Percentiles rank a stretch among this genome's conserved stretches.
These are phyloP conservation scores for Operophtera brumata DNA, from an alignment of 2,888 invertebrate genomes.

Conservation along the genomic window DNA sequence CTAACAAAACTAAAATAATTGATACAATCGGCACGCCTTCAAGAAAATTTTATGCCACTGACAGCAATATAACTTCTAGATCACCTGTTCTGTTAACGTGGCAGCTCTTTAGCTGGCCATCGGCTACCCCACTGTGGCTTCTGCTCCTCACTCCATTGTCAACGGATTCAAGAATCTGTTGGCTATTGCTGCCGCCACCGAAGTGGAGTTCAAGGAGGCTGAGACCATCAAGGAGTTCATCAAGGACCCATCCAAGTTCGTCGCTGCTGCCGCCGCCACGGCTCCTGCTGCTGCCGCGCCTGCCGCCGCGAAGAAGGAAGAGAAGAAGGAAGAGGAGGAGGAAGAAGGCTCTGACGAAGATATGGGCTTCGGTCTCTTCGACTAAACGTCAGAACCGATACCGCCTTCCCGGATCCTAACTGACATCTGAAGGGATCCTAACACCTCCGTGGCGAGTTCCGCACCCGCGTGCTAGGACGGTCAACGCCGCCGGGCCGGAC, in stretches of 20 bases:
- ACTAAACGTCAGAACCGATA: conserved; percentile 80
- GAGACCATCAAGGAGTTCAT: conserved; percentile 91
- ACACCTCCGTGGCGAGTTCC: conserved; percentile 37
- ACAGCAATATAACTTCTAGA: too few relatives aligned
- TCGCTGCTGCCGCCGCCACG: conserved; percentile 79
- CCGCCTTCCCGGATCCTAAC: conserved; percentile 17
- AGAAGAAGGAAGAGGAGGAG: conserved; percentile 90
- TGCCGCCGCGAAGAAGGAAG: conserved; percentile 82
- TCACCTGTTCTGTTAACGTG: conserved; percentile 80
- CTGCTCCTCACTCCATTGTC: conserved; percentile 97
- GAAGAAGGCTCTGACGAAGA: conserved; percentile 94
- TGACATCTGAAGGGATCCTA: conserved; percentile 13
- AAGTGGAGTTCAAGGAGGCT: conserved; percentile 97
- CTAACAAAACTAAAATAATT: too few relatives aligned
- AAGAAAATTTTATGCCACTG: too few relatives aligned
- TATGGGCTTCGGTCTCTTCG: conserved; percentile 98
- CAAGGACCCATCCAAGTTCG: conserved; percentile 98
- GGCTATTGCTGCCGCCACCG: conserved; percentile 97
- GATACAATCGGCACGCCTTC: too few relatives aligned
- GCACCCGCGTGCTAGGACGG: conserved; percentile 39
- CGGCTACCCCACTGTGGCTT: conserved; percentile 97
- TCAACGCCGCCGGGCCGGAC: conserved; percentile 72
- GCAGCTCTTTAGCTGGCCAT: conserved; percentile 96
- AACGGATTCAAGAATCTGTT: conserved; percentile 99
- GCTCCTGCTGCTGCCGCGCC: conserved; percentile 84